A percentile compares a stretch with the other conserved stretches of the same genome.
phyloP scores from a whole-genome alignment of 1,140 invertebrate species.

The Sitophilus oryzae region DNA sequence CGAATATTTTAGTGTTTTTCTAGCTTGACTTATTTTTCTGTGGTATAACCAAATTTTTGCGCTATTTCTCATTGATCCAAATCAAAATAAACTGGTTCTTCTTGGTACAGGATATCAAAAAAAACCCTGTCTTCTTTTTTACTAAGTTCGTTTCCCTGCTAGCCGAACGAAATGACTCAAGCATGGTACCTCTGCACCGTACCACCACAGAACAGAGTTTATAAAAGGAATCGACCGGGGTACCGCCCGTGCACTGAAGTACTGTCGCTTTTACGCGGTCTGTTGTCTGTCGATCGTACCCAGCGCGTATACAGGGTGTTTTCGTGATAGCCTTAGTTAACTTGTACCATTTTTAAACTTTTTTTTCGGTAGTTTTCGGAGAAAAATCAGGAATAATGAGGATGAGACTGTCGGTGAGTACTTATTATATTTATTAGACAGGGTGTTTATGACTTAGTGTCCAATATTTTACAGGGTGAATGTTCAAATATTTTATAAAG shows the following conservation, averaged over 20 bases:
- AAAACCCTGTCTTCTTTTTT: too few species aligned
- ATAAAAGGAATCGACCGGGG: neutral
- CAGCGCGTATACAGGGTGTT: neutral
- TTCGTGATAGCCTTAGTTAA: neutral
- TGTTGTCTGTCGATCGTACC: neutral
- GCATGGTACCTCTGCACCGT: neutral
- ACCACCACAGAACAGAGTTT: neutral
- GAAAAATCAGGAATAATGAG: neutral
- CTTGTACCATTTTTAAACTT: too few species aligned
- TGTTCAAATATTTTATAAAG: neutral
- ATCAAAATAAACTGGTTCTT: too few species aligned
- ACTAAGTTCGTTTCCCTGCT: too few species aligned
- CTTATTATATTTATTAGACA: too few species aligned
- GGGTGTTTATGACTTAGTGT: too few species aligned
- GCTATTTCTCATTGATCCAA: too few species aligned
- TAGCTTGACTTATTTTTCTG: too few species aligned
- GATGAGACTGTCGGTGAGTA: neutral
- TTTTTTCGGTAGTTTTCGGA: neutral
- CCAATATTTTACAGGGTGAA: too few species aligned
- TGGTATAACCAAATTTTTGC: too few species aligned
- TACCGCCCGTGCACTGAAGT: neutral
- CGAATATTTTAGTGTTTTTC: too few species aligned
- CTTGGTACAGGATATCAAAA: too few species aligned
- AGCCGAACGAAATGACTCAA: neutral
- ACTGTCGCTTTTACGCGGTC: neutral